Base-by-base conservation (phyloP, 2,888 invertebrate genomes). In the Drosophila quinaria region DNA sequence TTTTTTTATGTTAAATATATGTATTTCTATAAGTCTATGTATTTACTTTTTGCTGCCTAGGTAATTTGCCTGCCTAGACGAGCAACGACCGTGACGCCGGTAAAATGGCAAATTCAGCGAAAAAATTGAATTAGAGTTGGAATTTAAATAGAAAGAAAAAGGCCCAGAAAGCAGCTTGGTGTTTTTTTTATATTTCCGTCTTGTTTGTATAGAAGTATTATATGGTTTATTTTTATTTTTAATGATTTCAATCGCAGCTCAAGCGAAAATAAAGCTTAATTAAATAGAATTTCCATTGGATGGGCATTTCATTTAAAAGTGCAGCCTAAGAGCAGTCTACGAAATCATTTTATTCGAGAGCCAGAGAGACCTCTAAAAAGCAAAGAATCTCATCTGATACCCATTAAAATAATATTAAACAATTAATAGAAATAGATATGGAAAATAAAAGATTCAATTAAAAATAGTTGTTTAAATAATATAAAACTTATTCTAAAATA, bases 71-170 rank as follows among this genome's bases (percentile, higher is more conserved):
- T n/a, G 75, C 66, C 69, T 72, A 81, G 72, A 70, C 60, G 47
- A 41, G 15, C 56, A 19, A 17, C 41, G 33, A 11, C 33, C 31
- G 15, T 11, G 44, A 8, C 46, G 49, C 19, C 49, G 41, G 59
- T 37, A 77, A 79, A 82, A 73, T 71, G 55, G 75, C 78, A 79
- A 77, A 79, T 78, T 88, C 85, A 88, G 84, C 89, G 72, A 29
- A 52, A 72, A 84, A 85, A 85, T 86, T 85, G 75, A 85, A 88
- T 86, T 83, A 83, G 84, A 86, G 87, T 69, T 69, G 77, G 70
- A 78, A 81, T 84, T 81, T 79, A 84, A 87, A 84, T 76, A 67
- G 70, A 72, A 76, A 67, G 25, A 47, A 68, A 72, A 72, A 63
- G 29, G 33, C 29, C 29, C 41, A 39, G 37, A 44, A 61, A 55